Base-by-base conservation (phyloP, 2,113 vertebrate species). In the Girardinichthys multiradiatus region DNA sequence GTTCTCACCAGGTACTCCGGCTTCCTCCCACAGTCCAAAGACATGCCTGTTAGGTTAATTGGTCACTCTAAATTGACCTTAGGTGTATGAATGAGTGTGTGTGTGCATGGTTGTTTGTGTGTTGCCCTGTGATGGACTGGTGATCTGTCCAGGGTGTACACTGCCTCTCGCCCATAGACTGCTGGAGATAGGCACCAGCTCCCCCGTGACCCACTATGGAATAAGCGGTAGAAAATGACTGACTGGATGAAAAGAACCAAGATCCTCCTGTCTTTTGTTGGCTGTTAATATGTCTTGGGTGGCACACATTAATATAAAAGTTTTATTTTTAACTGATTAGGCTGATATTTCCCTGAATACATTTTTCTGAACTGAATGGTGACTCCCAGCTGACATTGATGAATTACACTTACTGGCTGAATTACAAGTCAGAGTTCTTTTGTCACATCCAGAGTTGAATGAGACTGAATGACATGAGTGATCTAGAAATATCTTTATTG, bases 401-500 rank as follows among this genome's bases (percentile, higher is more conserved):
- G 70, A 71, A 86, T 81, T 37, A 60, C 72, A 82, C 80, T 80
- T 64, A 37, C 64, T 64, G 82, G 69, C 69, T 80, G 80, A 75
- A 77, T 83, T 51, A 27, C 37, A 68, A 66, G 29, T 82, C 84
- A 66, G 74, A 81, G 72, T 84, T 84, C 79, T 82, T 73, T 71
- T 69, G 72, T 57, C 59, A 42, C 66, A 42, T 63, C 69, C 42
- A 64, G 33, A 70, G 68, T 63, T 81, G 79, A 86, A 87, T 81
- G 75, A 71, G 70, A 39, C 37, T 63, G 83, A 77, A 72, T 80
- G 82, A 81, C 74, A 72, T 42, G n/a, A 87, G 76, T 83, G 80
- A 87, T 89, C 80, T 68, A 37, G 74, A 85, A 86, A 81, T 75
- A 60, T 84, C 63, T 83, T 76, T 78, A 84, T 86, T 83, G 83